Evolutionary conservation across 2,888 invertebrate genomes (phyloP).

Genomic region (Standfussiana lucernea): DNA sequence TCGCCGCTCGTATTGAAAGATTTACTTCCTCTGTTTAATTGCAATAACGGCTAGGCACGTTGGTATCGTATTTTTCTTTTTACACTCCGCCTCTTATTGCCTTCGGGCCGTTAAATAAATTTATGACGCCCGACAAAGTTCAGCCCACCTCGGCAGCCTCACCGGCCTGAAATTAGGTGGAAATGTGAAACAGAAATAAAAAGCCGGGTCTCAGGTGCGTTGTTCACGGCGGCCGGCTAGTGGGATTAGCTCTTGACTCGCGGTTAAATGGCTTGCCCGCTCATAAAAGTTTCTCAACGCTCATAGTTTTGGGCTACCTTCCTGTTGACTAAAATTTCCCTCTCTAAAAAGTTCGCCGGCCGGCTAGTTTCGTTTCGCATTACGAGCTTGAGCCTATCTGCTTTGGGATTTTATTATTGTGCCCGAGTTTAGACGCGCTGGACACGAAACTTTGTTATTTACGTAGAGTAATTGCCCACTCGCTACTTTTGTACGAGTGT

Average conservation of each 20-base stretch:
- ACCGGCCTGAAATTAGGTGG: slow-evolving; percentile 88
- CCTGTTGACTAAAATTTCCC: slow-evolving; percentile 83
- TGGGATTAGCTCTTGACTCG: slow-evolving; percentile 88
- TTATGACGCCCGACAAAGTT: slow-evolving; percentile 90
- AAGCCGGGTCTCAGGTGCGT: slow-evolving; percentile 88
- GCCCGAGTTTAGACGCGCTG: slow-evolving; percentile 72
- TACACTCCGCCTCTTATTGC: slow-evolving; percentile 91
- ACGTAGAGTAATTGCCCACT: slow-evolving; percentile 68
- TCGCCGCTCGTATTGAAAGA: slow-evolving; percentile 90
- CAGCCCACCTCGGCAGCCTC: slow-evolving; percentile 87
- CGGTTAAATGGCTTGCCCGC: slow-evolving; percentile 86
- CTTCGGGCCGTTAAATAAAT: slow-evolving; percentile 90
- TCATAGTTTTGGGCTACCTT: slow-evolving; percentile 85
- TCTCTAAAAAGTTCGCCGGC: slow-evolving; percentile 79
- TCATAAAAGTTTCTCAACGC: slow-evolving; percentile 90
- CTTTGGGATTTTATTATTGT: slow-evolving; percentile 79
- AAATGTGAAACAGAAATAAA: slow-evolving; percentile 88
- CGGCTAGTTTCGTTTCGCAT: slow-evolving; percentile 81
- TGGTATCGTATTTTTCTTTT: slow-evolving; percentile 91
- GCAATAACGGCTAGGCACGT: slow-evolving; percentile 91
- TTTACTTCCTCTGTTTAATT: slow-evolving; percentile 91
- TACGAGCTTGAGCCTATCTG: slow-evolving; percentile 80
- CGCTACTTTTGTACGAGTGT: slow-evolving; percentile 64
- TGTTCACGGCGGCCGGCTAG: slow-evolving; percentile 78
- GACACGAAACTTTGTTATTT: slow-evolving; percentile 82